Evolutionary conservation across 2,113 vertebrate species (phyloP).

Genomic region (Microtus montanus): DNA sequence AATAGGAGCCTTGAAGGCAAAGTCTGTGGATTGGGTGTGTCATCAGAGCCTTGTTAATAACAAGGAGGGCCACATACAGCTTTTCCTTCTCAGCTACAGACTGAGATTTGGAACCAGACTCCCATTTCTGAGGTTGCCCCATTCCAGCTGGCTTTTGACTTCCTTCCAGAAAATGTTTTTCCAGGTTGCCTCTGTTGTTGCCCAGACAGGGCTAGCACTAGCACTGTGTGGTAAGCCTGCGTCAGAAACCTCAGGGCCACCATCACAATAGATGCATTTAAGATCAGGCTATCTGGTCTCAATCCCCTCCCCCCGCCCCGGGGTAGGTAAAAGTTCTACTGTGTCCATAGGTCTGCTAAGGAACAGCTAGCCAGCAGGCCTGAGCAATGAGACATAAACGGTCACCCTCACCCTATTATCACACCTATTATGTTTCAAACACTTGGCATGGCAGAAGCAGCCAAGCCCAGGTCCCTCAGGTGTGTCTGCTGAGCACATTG

Average conservation of each 20-base stretch:
- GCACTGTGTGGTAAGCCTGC: not conserved
- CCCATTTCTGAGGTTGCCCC: not conserved
- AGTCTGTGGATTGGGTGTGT: not conserved
- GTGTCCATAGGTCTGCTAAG: not conserved
- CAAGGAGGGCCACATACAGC: not conserved
- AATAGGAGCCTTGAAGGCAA: not conserved
- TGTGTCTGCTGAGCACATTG: not conserved
- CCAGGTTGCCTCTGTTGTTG: not conserved
- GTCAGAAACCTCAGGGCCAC: not conserved
- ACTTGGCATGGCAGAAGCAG: not conserved
- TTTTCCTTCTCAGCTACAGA: not conserved
- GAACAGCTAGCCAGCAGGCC: not conserved
- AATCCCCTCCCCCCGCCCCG: not conserved
- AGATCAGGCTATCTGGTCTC: not conserved
- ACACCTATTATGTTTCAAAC: slow-evolving; percentile 5
- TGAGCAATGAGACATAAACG: not conserved
- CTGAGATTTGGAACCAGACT: not conserved
- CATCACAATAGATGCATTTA: not conserved
- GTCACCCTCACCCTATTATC: not conserved
- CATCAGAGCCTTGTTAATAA: not conserved
- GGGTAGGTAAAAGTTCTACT: not conserved
- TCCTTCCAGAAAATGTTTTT: not conserved
- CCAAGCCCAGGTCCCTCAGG: not conserved
- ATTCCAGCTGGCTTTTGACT: not conserved
- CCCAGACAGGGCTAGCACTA: not conserved